Conservation (phyloP, 1,140 invertebrate species). For the Onthophagus taurus region DNA sequence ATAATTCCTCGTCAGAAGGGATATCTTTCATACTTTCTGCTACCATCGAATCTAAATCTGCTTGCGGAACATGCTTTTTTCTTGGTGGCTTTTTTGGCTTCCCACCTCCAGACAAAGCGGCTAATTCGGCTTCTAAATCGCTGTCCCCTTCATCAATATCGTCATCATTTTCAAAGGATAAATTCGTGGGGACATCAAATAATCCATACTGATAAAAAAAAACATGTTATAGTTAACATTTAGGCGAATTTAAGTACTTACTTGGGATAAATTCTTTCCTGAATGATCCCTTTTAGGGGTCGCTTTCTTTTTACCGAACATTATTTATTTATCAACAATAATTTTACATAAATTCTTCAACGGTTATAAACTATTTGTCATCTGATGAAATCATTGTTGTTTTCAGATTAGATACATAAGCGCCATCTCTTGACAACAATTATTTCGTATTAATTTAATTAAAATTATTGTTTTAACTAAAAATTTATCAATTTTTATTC, state of each 20-base stretch:
- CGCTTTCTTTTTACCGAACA: constrained; percentile 45
- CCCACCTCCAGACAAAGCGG: constrained; percentile 54
- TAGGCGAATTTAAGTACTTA: constrained; percentile 20
- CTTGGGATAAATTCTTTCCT: constrained; percentile 40
- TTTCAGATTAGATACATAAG: no score
- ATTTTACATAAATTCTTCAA: no score
- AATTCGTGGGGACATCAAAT: constrained; percentile 57
- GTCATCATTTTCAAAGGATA: constrained; percentile 42
- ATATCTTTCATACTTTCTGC: constrained; percentile 64
- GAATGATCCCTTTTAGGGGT: constrained; percentile 38
- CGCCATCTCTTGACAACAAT: no score
- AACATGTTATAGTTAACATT: constrained; percentile 12
- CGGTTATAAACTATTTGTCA: no score
- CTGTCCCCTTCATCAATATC: constrained; percentile 55
- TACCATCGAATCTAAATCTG: constrained; percentile 60
- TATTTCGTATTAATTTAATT: no score
- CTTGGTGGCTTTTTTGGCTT: constrained; percentile 42
- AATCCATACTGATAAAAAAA: constrained; percentile 59
- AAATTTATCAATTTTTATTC: no score
- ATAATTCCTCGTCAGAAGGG: constrained; percentile 61
- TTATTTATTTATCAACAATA: constrained; percentile 22
- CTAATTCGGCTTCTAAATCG: constrained; percentile 78
- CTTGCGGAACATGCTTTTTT: constrained; percentile 38
- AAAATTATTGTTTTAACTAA: no score
- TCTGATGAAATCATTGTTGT: no score